Base-by-base conservation (phyloP, 2,797 vertebrate species). In the Acanthiza pusilla region DNA sequence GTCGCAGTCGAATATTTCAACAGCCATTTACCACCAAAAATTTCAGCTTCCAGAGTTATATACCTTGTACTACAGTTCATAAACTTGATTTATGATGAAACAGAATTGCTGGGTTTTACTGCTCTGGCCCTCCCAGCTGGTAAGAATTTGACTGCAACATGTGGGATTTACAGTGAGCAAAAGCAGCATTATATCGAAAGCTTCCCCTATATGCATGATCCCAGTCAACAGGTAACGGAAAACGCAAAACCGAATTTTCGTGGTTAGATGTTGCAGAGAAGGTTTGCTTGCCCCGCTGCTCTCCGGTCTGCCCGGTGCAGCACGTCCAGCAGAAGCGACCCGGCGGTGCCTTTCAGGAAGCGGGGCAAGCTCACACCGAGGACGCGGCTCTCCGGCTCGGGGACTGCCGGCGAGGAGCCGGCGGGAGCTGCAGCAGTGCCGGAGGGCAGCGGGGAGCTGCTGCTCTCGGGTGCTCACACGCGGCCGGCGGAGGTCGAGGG, bases 21-120 rank as follows among this genome's bases (percentile, higher is more conserved):
- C 91, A 94, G 45, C 72, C 68, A 48, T 91, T 97, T 91, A 85
- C 92, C 61, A 47, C 81, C 72, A 54, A 87, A 91, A 20, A 77
- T 34, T 5, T 12, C 63, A 16, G 72, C 78, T 92, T 83, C 68
- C 81, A 85, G 60, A 80, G 50, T 94, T 83, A 85, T 76, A 63
- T 93, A 97, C 92, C 95, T 96, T 77, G 67, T 79, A 79, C 29
- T 77, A 86, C 75, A 94, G 93, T 93, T 95, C 87, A 95, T 95
- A 95, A 96, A 95, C 34, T 91, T 95, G 94, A 96, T 96, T 95
- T 93, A 94, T 77, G 78, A 71, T 68, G 93, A 80, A 96, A 77
- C 11, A 77, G 71, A 76, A 70, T 85, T 93, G 78, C 50, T 91
- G 48, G 23, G 26, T 42, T 94, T 96, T 95, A 94, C 81, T 89